Evolutionary conservation across 1,140 invertebrate genomes (phyloP).

Genomic region (Drosophila sturtevanti): DNA sequence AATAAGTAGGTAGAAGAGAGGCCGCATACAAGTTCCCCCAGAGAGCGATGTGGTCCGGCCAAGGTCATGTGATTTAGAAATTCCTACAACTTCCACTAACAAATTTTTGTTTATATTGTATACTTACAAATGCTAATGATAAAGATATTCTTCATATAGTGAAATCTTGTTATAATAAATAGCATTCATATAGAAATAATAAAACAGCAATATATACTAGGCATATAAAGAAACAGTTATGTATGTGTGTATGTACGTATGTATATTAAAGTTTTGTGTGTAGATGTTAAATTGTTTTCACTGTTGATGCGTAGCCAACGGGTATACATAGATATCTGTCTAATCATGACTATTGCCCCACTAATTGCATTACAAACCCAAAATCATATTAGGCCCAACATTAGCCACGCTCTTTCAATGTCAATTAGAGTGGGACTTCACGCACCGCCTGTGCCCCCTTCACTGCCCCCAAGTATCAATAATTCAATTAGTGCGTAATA

Average conservation of each 20-base stretch:
- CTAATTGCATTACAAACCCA: constrained; percentile 50
- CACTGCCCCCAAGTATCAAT: constrained; percentile 1
- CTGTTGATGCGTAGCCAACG: background rate
- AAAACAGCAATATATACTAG: too few species aligned
- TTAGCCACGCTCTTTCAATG: constrained; percentile 43
- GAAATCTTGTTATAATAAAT: background rate
- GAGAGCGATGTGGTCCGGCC: constrained; percentile 8
- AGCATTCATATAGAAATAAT: background rate
- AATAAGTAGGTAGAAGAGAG: background rate
- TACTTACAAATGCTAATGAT: constrained; percentile 31
- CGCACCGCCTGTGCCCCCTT: background rate
- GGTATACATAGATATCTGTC: background rate
- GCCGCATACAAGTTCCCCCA: background rate
- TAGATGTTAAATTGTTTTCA: too few species aligned
- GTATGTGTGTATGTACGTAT: too few species aligned
- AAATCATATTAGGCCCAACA: constrained; percentile 47
- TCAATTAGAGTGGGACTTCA: constrained; percentile 43
- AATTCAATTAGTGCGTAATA: constrained; percentile 70
- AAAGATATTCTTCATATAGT: constrained; percentile 34
- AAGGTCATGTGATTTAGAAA: constrained; percentile 58
- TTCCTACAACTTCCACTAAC: constrained; percentile 58
- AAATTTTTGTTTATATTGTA: constrained; percentile 18
- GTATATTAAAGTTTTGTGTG: too few species aligned
- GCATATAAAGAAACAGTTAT: too few species aligned
- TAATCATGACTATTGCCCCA: constrained; percentile 3